phyloP scores from a whole-genome alignment of 1,140 invertebrate species.

The Amphibalanus amphitrite region DNA sequence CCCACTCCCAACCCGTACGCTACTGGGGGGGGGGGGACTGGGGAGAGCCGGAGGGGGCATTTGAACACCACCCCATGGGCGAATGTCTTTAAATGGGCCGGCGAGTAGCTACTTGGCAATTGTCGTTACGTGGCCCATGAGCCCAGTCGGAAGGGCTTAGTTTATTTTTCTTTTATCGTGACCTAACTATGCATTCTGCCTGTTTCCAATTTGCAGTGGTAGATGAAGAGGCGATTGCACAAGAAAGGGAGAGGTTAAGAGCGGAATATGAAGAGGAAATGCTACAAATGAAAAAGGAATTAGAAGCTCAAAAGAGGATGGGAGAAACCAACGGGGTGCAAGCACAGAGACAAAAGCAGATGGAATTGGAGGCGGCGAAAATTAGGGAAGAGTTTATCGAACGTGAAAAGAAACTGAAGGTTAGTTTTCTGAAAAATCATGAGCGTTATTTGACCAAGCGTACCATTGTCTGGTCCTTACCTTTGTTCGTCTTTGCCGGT shows the following conservation, averaged over 20 bases:
- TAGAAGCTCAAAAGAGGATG: background rate
- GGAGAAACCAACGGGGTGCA: background rate
- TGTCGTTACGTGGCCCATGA: too few relatives aligned
- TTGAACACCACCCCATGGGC: too few relatives aligned
- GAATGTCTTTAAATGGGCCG: too few relatives aligned
- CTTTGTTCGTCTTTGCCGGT: too few relatives aligned
- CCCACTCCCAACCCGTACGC: too few relatives aligned
- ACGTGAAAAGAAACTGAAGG: background rate
- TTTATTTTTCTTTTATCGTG: too few relatives aligned
- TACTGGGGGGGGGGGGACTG: too few relatives aligned
- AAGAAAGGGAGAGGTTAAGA: conserved; percentile 22
- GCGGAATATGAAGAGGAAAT: background rate
- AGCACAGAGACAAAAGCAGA: background rate
- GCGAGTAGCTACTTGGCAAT: too few relatives aligned
- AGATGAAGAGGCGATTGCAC: conserved; percentile 23
- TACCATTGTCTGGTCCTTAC: background rate
- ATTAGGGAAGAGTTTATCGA: background rate
- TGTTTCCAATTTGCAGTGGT: conserved; percentile 12
- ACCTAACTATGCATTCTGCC: too few relatives aligned
- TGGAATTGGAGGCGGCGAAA: background rate
- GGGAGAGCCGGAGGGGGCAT: too few relatives aligned
- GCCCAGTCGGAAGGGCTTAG: too few relatives aligned
- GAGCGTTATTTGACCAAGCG: background rate
- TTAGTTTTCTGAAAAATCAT: background rate
- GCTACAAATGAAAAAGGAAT: background rate